Conservation (phyloP, 30 jellyfish, hydroid and myxozoan genomes). For the Phacellophora camtschatica region DNA sequence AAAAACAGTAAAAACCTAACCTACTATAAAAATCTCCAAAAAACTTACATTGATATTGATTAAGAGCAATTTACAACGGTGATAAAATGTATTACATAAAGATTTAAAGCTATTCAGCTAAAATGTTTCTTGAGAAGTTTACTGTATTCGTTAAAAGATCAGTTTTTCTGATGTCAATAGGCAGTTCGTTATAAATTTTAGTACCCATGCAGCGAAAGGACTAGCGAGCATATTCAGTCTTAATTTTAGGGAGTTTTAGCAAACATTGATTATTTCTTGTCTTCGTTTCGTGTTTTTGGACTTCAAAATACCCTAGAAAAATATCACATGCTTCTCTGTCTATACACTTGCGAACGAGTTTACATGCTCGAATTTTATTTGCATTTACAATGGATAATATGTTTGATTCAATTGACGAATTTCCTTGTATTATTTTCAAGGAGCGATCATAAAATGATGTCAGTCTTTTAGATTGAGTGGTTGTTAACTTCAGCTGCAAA, state of each 20-base stretch:
- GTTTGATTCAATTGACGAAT: background rate
- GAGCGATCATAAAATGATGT: background rate
- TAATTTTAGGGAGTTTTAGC: constrained; percentile 19
- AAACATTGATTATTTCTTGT: constrained; percentile 44
- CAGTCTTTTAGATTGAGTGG: background rate
- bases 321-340: constrained; percentile 5
- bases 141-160: no score
- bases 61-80: background rate
- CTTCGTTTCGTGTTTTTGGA: constrained; percentile 5
- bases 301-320: constrained; percentile 11
- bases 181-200: constrained; percentile 28
- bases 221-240: constrained; percentile 36
- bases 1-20: background rate
- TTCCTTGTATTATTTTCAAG: background rate
- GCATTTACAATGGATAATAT: background rate
- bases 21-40: background rate
- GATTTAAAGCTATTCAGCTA: no score
- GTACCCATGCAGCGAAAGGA: constrained; percentile 56
- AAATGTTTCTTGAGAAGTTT: no score
- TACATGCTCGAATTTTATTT: background rate
- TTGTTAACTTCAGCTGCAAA: background rate
- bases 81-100: no score
- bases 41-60: background rate
- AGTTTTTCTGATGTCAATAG: constrained; percentile 4
- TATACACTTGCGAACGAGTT: no score